Base-by-base conservation (phyloP, 2,797 vertebrate species). In the Propithecus deckenii region DNA sequence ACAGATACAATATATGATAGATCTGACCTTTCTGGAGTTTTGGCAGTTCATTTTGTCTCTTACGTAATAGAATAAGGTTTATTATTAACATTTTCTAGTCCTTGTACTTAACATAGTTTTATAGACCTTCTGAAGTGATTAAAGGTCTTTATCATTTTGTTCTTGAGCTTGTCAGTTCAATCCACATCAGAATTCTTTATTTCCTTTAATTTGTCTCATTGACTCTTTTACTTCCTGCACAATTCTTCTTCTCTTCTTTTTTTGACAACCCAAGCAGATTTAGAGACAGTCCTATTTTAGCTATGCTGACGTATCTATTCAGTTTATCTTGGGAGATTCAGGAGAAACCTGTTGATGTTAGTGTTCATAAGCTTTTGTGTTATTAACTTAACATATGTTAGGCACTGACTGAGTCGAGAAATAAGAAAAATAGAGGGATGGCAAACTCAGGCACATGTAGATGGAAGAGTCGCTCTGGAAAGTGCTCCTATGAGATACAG, bases 171-270 rank as follows among this genome's bases (percentile, higher is more conserved):
- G 96, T 97, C 97, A 97, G 95, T 95, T 98, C 94, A 96, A 80
- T 80, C 91, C 93, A 89, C 91, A 96, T 74, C 86, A 97, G 92
- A 97, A 94, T 97, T 97, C 97, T 94, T 97, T 97, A 98, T 97
- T 97, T 97, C 96, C 97, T 97, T 96, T 96, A 96, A 97, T 95
- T 97, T 98, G 95, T 97, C 97, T 96, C 98, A 92, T 96, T 94
- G 96, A 91, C 95, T 97, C 79, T 92, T 97, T 91, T 90, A 76
- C 97, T 97, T 97, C 96, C 95, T 95, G 89, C 23, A 90, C 55
- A 87, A 96, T 98, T 92, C 87, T 97, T 97, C 95, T 96, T 96
- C 74, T 93, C 41, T 90, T 92, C 69, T 96, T 91, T 71, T 97
- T 96, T 95, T 94, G 97, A 97, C 96, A 96, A 78, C 50, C 71